A percentile compares a stretch with the other conserved stretches of the same genome.
Evolutionary conservation across 2,888 invertebrate species (phyloP).

Genomic region (Heterodera filipjevi): DNA sequence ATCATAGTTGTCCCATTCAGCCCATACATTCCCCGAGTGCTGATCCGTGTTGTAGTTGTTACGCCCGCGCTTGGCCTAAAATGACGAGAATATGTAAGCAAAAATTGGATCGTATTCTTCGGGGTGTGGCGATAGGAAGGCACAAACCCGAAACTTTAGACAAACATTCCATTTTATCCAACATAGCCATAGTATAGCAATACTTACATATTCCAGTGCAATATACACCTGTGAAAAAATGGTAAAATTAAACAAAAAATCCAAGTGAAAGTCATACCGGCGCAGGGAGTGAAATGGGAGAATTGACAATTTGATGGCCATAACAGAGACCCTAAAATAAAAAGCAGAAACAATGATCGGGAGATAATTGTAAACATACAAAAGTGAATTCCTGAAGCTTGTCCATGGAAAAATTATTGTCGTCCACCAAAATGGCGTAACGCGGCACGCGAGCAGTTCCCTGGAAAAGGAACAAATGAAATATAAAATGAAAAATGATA

Average conservation of each 20-base stretch:
- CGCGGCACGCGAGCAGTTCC: constrained; percentile 57
- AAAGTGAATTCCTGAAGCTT: constrained; percentile 51
- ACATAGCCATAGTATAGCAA: neutral
- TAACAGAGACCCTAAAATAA: constrained; percentile 41
- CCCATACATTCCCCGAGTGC: neutral
- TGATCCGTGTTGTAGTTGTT: constrained; percentile 1
- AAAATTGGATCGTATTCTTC: too few species aligned
- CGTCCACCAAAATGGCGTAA: constrained; percentile 57
- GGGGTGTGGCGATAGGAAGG: too few species aligned
- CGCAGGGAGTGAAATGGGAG: constrained; percentile 53
- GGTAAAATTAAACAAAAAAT: neutral
- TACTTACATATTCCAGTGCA: constrained; percentile 42
- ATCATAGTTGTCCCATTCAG: neutral
- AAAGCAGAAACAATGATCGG: too few species aligned
- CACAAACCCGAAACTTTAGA: too few species aligned
- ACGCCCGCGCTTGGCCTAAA: neutral
- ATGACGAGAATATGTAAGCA: neutral
- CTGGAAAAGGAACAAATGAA: constrained; percentile 51
- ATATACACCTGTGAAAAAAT: constrained; percentile 28
- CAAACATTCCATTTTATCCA: too few species aligned
- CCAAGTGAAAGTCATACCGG: constrained; percentile 53
- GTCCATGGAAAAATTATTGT: constrained; percentile 47
- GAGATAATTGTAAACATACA: neutral
- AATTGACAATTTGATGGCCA: constrained; percentile 55
- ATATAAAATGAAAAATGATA: constrained; percentile 26